phyloP scores from a whole-genome alignment of 2,113 vertebrate species.

The Tonatia bakeri region DNA sequence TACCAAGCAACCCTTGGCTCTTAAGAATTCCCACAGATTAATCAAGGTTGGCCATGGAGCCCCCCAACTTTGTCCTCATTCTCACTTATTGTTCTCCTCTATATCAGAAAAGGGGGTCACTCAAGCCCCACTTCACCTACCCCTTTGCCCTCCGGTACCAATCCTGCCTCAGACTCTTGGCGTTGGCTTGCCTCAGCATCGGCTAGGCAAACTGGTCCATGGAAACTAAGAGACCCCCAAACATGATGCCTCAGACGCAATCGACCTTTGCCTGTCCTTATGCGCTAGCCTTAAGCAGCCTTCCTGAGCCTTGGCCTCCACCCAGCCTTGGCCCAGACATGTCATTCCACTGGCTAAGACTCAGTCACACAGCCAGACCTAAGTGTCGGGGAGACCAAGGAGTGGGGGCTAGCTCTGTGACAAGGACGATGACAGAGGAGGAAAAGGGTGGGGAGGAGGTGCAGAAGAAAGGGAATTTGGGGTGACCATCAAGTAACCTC shows the following conservation, averaged over 20 bases:
- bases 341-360: not conserved
- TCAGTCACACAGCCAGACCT: not conserved
- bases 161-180: not conserved
- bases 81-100: not conserved
- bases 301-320: not conserved
- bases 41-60: not conserved
- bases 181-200: not conserved
- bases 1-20: not conserved
- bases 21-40: not conserved
- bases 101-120: not conserved
- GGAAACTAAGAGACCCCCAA: not conserved
- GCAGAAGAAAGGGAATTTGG: rapidly evolving
- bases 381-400: not conserved
- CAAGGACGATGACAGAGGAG: not conserved
- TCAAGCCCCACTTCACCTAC: not conserved
- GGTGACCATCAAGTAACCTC: not conserved
- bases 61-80: not conserved
- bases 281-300: not conserved
- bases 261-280: not conserved
- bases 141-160: not conserved
- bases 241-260: rapidly evolving
- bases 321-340: not conserved
- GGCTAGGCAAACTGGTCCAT: not conserved
- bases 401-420: not conserved
- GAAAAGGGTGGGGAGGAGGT: not conserved